These are phyloP conservation scores for Druon quercuslanigerum DNA, from an alignment of 1,140 invertebrate species.

Conservation along the genomic window DNA sequence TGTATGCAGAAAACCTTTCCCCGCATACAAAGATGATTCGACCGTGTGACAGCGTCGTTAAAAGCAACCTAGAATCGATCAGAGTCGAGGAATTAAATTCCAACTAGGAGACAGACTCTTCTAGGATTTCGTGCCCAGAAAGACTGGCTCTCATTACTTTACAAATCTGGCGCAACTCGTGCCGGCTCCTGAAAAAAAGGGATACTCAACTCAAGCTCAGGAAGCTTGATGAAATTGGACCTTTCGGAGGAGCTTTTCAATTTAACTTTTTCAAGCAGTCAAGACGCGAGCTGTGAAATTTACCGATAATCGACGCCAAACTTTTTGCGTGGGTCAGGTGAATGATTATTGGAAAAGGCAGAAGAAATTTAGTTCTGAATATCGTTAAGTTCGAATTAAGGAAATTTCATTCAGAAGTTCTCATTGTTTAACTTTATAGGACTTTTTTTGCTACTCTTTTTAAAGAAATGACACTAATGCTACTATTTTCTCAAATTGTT, in stretches of 20 bases:
- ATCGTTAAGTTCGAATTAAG: not conserved
- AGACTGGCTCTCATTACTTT: constrained; percentile 4
- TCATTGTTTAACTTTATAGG: no score
- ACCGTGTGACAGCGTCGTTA: not conserved
- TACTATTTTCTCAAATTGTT: no score
- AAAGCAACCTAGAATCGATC: constrained; percentile 9
- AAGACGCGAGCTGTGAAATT: not conserved
- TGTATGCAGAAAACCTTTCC: constrained; percentile 23
- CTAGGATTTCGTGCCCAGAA: constrained; percentile 11
- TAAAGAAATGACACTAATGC: no score
- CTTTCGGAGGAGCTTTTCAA: not conserved
- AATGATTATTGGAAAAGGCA: no score
- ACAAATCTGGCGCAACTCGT: constrained; percentile 9
- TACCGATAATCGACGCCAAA: not conserved
- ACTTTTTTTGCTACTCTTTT: no score
- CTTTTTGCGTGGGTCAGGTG: not conserved
- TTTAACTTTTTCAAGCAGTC: constrained; percentile 1
- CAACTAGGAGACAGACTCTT: constrained; percentile 10
- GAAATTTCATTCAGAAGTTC: no score
- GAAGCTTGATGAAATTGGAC: constrained; percentile 4
- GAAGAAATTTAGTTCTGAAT: no score
- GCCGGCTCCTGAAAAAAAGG: not conserved
- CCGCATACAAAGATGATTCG: no score
- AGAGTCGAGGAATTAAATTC: constrained; percentile 21
- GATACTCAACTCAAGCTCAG: no score